Base-by-base conservation (phyloP, 2,797 vertebrate species). In the Clarias laeviceps region DNA sequence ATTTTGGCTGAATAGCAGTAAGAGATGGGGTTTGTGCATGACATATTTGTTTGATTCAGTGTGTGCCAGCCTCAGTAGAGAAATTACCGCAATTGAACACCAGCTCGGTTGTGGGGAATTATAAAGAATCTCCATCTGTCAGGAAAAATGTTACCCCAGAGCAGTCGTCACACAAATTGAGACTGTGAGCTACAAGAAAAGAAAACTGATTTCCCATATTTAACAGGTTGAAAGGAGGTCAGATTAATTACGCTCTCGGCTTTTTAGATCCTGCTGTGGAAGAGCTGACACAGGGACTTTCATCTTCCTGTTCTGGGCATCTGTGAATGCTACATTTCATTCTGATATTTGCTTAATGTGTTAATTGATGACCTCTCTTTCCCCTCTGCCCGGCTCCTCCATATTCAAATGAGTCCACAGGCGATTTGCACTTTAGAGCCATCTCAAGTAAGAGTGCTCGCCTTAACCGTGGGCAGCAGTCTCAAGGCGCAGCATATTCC, bases 251-350 rank as follows among this genome's bases (percentile, higher is more conserved):
- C 64, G 65, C 74, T 82, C 74, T 66, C 62, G 37, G 66, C 84
- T 82, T 78, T 83, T 76, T 85, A 79, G 82, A 82, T 89, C 74
- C 76, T 20, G 56, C 72, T 64, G 65, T 72, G 65, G 86, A 86
- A 88, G 45, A 86, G 86, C 87, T 88, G 89, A 90, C 85, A 88
- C 82, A 87, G 85, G 84, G 86, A 87, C 81, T 87, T 85, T 87
- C 62, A 57, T 86, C 77, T 69, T 77, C 80, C 77, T 68, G 73
- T 72, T 86, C 87, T 61, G 37, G 50, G 72, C 80, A 54, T 57
- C 84, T 56, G 45, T 62, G 80, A 83, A 61, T 82, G 87, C 77
- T 84, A 87, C 88, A 87, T 88, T 88, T 91, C 86, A 90, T 82
- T 83, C 83, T 84, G 83, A 80, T 87, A 88, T 89, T 88, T 88